A percentile compares a stretch with the other conserved stretches of the same genome.
Conservation (phyloP, 2,113 vertebrate genomes). For the Proterorhinus semilunaris region DNA sequence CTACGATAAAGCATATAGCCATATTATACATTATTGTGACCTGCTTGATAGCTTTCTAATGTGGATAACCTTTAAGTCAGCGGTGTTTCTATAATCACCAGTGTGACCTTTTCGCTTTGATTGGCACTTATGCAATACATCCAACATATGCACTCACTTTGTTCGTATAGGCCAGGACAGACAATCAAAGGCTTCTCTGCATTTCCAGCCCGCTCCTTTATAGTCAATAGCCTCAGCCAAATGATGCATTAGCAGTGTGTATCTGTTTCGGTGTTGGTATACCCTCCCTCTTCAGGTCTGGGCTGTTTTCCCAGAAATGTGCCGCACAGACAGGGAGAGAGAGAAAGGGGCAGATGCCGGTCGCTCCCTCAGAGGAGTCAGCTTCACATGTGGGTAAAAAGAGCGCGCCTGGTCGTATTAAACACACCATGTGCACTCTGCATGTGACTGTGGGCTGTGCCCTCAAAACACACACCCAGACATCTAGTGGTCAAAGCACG, state of each 20-base stretch:
- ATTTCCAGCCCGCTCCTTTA: background rate
- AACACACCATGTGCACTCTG: conserved; percentile 75
- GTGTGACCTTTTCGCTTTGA: background rate
- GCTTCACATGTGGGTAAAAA: conserved; percentile 65
- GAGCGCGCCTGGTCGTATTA: conserved; percentile 74
- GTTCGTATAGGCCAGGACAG: background rate
- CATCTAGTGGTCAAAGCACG: conserved; percentile 57
- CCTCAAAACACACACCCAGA: conserved; percentile 51
- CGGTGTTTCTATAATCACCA: background rate
- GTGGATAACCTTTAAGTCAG: background rate
- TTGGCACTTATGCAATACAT: background rate
- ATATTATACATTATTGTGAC: background rate
- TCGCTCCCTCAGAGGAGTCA: conserved; percentile 69
- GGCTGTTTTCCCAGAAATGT: conserved; percentile 67
- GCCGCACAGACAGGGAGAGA: conserved; percentile 44
- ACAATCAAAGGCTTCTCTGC: background rate
- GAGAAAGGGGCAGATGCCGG: conserved; percentile 71
- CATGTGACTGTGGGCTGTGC: conserved; percentile 55
- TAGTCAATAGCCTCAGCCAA: background rate
- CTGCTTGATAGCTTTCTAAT: background rate
- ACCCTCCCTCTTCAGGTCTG: conserved; percentile 46
- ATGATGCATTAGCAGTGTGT: conserved; percentile 1
- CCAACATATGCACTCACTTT: background rate
- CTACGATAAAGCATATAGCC: background rate
- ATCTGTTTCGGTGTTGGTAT: conserved; percentile 20